Evolutionary conservation across 2,797 vertebrate genomes (phyloP).

Genomic region (Galagoides demidoff): DNA sequence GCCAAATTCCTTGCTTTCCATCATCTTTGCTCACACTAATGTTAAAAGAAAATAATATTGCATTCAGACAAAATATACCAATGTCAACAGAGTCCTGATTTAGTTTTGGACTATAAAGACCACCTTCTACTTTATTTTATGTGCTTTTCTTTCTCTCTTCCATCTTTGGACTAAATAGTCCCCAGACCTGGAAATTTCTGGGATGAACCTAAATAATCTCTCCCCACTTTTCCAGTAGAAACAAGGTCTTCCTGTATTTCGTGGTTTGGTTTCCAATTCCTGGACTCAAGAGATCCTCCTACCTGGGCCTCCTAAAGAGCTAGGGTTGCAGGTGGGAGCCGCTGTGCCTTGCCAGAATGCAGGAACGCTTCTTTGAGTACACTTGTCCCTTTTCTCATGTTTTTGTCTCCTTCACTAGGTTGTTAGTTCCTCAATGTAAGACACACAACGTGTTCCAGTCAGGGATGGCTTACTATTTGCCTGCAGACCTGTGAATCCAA

Average conservation of each 20-base stretch:
- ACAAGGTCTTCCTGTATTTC: not conserved
- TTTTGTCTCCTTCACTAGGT: not conserved
- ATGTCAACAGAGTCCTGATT: not conserved
- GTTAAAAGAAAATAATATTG: slow-evolving; percentile 32
- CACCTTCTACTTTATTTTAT: not conserved
- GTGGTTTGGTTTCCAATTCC: not conserved
- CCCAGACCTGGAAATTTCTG: not conserved
- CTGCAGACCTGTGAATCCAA: slow-evolving; percentile 4
- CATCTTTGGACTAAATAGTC: not conserved
- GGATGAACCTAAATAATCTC: slow-evolving; percentile 1
- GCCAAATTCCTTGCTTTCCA: not conserved
- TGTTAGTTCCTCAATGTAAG: not conserved
- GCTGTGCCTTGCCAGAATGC: not conserved
- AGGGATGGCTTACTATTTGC: not conserved
- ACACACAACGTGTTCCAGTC: not conserved
- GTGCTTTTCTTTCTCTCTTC: not conserved
- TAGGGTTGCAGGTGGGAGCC: not conserved
- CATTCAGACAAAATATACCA: slow-evolving; percentile 14
- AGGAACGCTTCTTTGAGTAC: not conserved
- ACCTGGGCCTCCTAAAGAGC: not conserved
- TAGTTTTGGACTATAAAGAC: not conserved
- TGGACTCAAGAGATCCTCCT: not conserved
- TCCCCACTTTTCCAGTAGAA: not conserved
- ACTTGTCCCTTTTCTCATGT: not conserved
- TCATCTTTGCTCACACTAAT: not conserved